Evolutionary conservation across 2,888 invertebrate genomes (phyloP).

Genomic region (Plagodis dolabraria): DNA sequence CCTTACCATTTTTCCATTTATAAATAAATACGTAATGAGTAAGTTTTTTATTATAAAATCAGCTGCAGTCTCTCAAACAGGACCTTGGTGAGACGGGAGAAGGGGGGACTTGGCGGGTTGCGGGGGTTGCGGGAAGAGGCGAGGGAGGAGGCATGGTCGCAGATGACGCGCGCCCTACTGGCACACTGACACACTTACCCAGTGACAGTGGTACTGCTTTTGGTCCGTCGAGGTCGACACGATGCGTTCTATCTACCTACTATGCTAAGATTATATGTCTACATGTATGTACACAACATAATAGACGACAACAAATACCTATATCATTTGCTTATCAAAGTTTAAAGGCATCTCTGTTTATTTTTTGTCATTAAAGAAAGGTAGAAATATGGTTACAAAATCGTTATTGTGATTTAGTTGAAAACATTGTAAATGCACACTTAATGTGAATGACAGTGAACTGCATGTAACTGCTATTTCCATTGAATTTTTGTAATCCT

Average conservation of each 20-base stretch:
- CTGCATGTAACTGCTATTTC: no score
- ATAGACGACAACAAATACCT: no score
- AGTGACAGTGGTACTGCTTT: conserved; percentile 85
- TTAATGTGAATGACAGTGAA: no score
- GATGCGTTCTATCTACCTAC: conserved; percentile 73
- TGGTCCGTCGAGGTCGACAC: conserved; percentile 78
- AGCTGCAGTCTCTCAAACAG: conserved; percentile 68
- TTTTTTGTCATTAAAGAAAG: no score
- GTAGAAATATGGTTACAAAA: no score
- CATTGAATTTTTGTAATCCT: no score
- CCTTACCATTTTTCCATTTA: conserved; percentile 12
- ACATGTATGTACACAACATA: no score
- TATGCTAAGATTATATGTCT: conserved; percentile 42
- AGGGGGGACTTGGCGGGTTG: conserved; percentile 48
- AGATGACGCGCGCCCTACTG: conserved; percentile 84
- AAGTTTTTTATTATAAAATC: conserved; percentile 49
- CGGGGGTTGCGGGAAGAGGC: conserved; percentile 45
- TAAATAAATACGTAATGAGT: conserved; percentile 1
- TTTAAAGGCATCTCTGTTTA: no score
- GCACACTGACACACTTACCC: conserved; percentile 84
- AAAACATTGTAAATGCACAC: no score
- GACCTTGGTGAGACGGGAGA: conserved; percentile 72
- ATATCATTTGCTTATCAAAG: no score
- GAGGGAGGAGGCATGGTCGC: conserved; percentile 65
- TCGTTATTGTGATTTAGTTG: no score